Base-by-base conservation (phyloP, 92 coral and sea anemone genomes). In the Zoanthus solanderi region DNA sequence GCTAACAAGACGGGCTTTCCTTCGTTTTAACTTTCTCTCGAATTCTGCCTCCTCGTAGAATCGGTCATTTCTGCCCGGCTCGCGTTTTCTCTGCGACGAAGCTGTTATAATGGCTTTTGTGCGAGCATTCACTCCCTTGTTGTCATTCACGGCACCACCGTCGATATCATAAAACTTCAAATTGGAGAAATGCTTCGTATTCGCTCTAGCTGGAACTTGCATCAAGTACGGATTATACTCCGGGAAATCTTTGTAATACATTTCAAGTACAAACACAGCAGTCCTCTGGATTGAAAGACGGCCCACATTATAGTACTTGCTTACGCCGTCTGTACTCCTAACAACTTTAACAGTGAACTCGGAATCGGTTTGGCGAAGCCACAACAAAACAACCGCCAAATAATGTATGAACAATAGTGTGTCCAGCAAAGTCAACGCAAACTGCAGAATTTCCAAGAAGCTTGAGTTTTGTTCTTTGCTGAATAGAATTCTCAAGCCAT, bases 31-130 rank as follows among this genome's bases (percentile, higher is more conserved):
- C 72, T 96, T 94, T 45, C 97, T 87, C 42, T 91, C 96, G 77
- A 92, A 97, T 85, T 97, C 99, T 32, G 93, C 97, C 84, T 97
- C 99, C 85, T 97, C 99, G 79, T 97, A 97, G 83, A 97, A 97
- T 72, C 98, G 97, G 85, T 95, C 98, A 63, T 97, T 97, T 79
- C 98, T 88, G 32, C 98, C 98, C 16, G 97, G 95, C 72, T 97
- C 98, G 72, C 99, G 92, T 82, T 97, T 88, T 23, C 99, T 92
- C 72, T 92, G 92, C 8, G 99, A 96, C 44, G 98, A 91, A 15
- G 99, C 96, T 15, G 99, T 96, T 63, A 97, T 92, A 17, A 97
- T 94, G 13, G 99, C 99, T 46, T 93, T 91, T 2, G 99, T 93
- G 17, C 99, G 97, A 12, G 99, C 93, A 76, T 97, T 97, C 11